Evolutionary conservation across 2,797 vertebrate species (phyloP).

Genomic region (Hybognathus amarus): DNA sequence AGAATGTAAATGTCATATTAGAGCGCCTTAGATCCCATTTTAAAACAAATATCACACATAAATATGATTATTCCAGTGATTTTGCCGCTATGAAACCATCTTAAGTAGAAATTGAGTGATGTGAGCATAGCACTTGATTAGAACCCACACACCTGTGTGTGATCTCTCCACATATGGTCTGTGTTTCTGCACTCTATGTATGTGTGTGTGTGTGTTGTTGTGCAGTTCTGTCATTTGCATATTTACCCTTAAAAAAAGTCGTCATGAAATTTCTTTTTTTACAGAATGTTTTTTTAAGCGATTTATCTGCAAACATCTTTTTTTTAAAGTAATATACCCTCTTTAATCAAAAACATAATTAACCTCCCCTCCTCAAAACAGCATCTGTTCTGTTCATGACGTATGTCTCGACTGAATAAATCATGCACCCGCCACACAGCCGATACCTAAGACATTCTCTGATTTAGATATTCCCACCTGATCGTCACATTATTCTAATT

Average conservation of each 20-base stretch:
- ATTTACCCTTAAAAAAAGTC: neutral
- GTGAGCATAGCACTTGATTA: slow-evolving; percentile 34
- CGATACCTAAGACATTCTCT: neutral
- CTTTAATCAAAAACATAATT: neutral
- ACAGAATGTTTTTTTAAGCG: neutral
- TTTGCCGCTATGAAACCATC: neutral
- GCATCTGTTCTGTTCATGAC: neutral
- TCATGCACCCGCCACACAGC: neutral
- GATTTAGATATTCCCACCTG: neutral
- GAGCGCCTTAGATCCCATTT: neutral
- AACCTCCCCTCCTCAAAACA: neutral
- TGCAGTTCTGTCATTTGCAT: neutral
- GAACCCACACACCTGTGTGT: slow-evolving; percentile 34
- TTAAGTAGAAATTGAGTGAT: slow-evolving; percentile 30
- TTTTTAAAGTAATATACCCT: neutral
- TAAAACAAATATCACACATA: slow-evolving; percentile 35
- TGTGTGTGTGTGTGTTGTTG: neutral
- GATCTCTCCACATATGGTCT: slow-evolving; percentile 46
- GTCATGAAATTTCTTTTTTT: neutral
- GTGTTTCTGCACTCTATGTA: slow-evolving; percentile 4
- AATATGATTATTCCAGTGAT: slow-evolving; percentile 26
- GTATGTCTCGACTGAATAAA: neutral
- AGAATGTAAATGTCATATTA: slow-evolving; percentile 17
- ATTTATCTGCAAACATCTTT: neutral
- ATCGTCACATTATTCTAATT: neutral